Evolutionary conservation across 2,888 invertebrate genomes (phyloP).

Genomic region (Chloroclysta siterata): DNA sequence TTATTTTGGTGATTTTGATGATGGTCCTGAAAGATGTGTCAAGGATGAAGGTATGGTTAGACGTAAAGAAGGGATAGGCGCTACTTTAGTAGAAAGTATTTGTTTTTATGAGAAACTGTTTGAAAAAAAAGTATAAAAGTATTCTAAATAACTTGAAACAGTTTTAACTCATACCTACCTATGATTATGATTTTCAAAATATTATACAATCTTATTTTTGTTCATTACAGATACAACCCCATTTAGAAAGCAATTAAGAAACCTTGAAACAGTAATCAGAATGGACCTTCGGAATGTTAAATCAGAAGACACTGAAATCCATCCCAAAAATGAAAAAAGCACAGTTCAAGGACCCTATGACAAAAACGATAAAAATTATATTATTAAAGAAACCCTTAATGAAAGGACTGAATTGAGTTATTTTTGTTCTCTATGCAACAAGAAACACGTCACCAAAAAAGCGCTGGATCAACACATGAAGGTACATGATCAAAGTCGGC

Average conservation of each 20-base stretch:
- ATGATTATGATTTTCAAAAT: no score
- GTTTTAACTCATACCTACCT: no score
- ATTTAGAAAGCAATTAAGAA: neutral
- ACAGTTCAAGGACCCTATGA: no score
- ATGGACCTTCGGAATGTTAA: slow-evolving; percentile 11
- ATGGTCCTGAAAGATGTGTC: neutral
- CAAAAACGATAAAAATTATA: no score
- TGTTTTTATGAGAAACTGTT: no score
- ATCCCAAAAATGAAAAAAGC: slow-evolving; percentile 6
- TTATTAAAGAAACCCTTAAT: neutral
- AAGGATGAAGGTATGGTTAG: slow-evolving; percentile 26
- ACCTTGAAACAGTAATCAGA: neutral
- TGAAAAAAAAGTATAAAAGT: no score
- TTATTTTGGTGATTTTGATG: slow-evolving; percentile 18
- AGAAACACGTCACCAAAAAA: slow-evolving; percentile 27
- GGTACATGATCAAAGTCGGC: slow-evolving; percentile 25
- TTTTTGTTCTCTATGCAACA: slow-evolving; percentile 22
- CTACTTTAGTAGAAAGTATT: no score
- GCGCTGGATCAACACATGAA: slow-evolving; percentile 29
- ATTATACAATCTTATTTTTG: neutral
- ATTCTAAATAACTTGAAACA: no score
- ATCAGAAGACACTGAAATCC: slow-evolving; percentile 14
- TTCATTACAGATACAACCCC: slow-evolving; percentile 8
- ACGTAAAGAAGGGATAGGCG: no score
- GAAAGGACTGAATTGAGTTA: slow-evolving; percentile 4